A percentile compares a stretch with the other conserved stretches of the same genome.
These are phyloP conservation scores for Papilio polytes DNA, from an alignment of 1,140 invertebrate genomes.

Conservation along the genomic window DNA sequence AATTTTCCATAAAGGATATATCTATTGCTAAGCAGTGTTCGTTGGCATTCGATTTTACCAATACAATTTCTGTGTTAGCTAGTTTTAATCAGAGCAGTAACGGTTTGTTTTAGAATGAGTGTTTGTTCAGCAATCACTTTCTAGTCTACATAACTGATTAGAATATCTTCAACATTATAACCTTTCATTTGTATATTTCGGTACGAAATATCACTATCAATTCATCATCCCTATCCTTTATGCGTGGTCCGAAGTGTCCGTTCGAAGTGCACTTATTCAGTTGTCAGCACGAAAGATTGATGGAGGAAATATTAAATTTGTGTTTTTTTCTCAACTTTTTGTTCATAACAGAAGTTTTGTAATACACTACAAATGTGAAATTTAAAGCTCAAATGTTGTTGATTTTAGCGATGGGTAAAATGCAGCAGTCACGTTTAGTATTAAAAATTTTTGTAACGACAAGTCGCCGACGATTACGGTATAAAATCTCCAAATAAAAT, in stretches of 20 bases:
- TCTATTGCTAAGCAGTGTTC: neutral
- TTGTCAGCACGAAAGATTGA: slow-evolving; percentile 8
- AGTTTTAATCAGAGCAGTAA: no score
- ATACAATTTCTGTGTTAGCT: no score
- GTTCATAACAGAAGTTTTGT: no score
- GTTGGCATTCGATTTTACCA: neutral
- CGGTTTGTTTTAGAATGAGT: no score
- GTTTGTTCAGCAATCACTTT: no score
- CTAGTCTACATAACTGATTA: no score
- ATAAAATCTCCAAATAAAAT: neutral
- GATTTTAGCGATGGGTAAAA: no score
- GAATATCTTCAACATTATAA: neutral
- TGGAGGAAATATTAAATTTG: neutral
- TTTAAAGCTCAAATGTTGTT: no score
- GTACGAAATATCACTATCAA: neutral
- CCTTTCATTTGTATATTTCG: slow-evolving; percentile 11
- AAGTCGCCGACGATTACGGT: neutral
- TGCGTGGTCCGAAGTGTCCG: neutral
- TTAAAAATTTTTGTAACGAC: neutral
- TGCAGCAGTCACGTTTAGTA: neutral
- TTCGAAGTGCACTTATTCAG: slow-evolving; percentile 14
- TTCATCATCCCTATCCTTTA: slow-evolving; percentile 21
- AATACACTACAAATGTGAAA: no score
- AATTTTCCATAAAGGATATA: neutral
- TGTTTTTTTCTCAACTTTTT: neutral